phyloP scores from a whole-genome alignment of 2,113 vertebrate species.

The Tretioscincus oriximinensis region DNA sequence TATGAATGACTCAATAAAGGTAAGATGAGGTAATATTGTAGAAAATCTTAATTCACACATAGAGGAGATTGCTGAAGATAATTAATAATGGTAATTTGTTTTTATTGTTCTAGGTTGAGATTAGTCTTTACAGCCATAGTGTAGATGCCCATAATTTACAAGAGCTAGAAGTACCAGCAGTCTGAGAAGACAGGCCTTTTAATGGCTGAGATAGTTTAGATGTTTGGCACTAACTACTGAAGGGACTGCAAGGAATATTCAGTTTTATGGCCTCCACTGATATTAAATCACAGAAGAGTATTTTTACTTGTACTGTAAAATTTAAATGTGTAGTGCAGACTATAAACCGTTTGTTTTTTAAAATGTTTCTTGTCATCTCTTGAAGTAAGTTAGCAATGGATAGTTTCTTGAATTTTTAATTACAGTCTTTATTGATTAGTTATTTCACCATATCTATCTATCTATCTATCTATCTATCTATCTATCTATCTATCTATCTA shows the following conservation, averaged over 20 bases:
- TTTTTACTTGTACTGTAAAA: conserved; percentile 48
- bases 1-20: conserved; percentile 34
- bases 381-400: conserved; percentile 39
- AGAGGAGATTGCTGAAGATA: conserved; percentile 53
- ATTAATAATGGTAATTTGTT: conserved; percentile 54
- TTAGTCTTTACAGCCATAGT: conserved; percentile 47
- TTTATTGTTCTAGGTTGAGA: conserved; percentile 45
- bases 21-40: conserved; percentile 7
- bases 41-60: conserved; percentile 41
- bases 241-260: conserved; percentile 62
- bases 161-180: conserved; percentile 36
- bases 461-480: no score
- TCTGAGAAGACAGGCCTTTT: conserved; percentile 56
- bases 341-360: conserved; percentile 38
- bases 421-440: no score
- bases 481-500: no score
- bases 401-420: conserved; percentile 19
- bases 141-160: conserved; percentile 54
- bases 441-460: no score
- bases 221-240: conserved; percentile 42
- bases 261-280: conserved; percentile 46
- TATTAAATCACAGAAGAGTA: conserved; percentile 44
- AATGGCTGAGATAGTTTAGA: conserved; percentile 54
- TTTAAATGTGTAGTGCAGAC: conserved; percentile 43
- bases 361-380: conserved; percentile 39